phyloP scores from a whole-genome alignment of 2,113 vertebrate genomes.

The Psettodes erumei region DNA sequence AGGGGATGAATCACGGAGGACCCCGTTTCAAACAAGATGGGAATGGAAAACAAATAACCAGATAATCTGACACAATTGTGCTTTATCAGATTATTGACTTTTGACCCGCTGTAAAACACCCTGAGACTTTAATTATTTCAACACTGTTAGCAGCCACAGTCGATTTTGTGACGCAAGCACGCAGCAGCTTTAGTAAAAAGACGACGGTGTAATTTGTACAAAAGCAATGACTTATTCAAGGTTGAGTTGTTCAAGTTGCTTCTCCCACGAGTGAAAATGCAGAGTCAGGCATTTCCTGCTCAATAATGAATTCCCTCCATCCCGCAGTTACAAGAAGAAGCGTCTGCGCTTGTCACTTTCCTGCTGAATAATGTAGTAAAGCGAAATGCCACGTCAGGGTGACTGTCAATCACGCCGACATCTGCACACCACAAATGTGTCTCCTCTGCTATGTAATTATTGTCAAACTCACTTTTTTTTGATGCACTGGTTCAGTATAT shows the following conservation, averaged over 20 bases:
- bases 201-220: neutral
- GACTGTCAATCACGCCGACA: conserved; percentile 36
- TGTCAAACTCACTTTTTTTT: conserved; percentile 13
- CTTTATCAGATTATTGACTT: neutral
- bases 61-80: neutral
- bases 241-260: neutral
- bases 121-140: neutral
- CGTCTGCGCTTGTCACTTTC: conserved; percentile 1
- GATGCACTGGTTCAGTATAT: conserved; percentile 2
- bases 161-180: neutral
- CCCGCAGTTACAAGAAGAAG: conserved; percentile 26
- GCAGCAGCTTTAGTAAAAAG: neutral
- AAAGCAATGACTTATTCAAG: conserved; percentile 14
- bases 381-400: conserved; percentile 46
- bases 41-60: neutral
- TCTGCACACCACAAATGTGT: conserved; percentile 15
- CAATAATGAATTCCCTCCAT: conserved; percentile 44
- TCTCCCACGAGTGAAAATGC: conserved; percentile 14
- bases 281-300: conserved; percentile 26
- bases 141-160: neutral
- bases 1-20: neutral
- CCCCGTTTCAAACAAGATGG: neutral
- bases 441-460: conserved; percentile 5
- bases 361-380: conserved; percentile 35
- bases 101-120: neutral